A percentile compares a stretch with the other conserved stretches of the same genome.
Conservation (phyloP, 2,113 vertebrate species). For the Oceanites oceanicus region DNA sequence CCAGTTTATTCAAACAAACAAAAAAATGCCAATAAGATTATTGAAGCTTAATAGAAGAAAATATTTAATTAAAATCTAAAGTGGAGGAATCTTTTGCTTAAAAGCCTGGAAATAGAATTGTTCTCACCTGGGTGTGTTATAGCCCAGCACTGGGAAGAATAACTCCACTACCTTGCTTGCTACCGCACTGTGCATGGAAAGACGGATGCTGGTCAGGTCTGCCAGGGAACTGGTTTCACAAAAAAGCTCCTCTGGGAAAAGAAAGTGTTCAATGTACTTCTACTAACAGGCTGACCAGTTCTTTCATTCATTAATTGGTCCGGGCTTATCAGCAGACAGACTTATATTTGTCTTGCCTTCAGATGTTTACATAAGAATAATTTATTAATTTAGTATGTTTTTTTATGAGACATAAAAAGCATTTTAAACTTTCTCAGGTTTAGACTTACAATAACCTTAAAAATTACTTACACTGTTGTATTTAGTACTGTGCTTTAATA, state of each 20-base stretch:
- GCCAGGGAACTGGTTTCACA: background rate
- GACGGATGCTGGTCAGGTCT: background rate
- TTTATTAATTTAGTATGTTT: background rate
- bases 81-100: background rate
- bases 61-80: background rate
- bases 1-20: background rate
- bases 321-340: background rate
- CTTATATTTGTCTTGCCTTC: background rate
- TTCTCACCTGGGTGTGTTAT: background rate
- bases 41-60: background rate
- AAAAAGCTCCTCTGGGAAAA: background rate
- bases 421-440: background rate
- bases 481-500: background rate
- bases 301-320: background rate
- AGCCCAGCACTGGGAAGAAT: background rate
- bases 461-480: background rate
- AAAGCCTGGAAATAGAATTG: background rate
- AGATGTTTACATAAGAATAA: background rate
- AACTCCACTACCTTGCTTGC: background rate
- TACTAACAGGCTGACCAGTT: background rate
- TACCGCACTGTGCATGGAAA: accelerated
- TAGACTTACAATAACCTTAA: background rate
- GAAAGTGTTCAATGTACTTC: background rate
- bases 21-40: background rate
- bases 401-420: background rate